Evolutionary conservation across 1,140 invertebrate species (phyloP).

Genomic region (Trichomalopsis sarcophagae): DNA sequence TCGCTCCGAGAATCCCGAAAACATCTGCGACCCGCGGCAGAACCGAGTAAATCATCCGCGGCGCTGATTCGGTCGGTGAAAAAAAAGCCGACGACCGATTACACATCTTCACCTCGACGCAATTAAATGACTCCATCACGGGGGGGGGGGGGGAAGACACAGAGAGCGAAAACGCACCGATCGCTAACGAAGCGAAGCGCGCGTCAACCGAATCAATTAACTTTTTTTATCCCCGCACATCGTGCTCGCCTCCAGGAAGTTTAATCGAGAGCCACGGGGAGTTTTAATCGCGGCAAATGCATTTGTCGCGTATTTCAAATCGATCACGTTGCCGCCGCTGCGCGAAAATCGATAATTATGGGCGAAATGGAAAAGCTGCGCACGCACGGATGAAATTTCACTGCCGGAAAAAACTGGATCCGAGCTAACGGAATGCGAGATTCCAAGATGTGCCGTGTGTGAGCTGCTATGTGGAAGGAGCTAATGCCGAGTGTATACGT

Average conservation of each 20-base stretch:
- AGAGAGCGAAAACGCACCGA: background rate
- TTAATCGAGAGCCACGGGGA: slow-evolving; percentile 34
- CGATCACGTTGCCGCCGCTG: background rate
- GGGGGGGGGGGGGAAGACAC: background rate
- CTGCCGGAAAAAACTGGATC: background rate
- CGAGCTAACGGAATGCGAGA: background rate
- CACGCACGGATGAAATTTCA: background rate
- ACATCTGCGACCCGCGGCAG: background rate
- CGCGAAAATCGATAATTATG: slow-evolving; percentile 31
- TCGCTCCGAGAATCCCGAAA: no score
- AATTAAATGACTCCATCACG: slow-evolving; percentile 31
- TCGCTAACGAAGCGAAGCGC: slow-evolving; percentile 30
- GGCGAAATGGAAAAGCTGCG: slow-evolving; percentile 10
- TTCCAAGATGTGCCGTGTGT: background rate
- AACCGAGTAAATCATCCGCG: slow-evolving; percentile 12
- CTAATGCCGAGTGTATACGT: background rate
- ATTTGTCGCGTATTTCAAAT: slow-evolving; percentile 40
- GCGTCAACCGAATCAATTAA: slow-evolving; percentile 45
- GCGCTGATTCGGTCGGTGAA: background rate
- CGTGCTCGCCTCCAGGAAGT: slow-evolving; percentile 26
- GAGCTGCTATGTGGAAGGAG: background rate
- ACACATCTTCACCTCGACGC: slow-evolving; percentile 24
- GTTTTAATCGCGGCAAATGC: slow-evolving; percentile 41
- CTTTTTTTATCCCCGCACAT: background rate
- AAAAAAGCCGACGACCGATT: background rate